Base-by-base conservation (phyloP, 2,888 invertebrate species). In the Lagria hirta region DNA sequence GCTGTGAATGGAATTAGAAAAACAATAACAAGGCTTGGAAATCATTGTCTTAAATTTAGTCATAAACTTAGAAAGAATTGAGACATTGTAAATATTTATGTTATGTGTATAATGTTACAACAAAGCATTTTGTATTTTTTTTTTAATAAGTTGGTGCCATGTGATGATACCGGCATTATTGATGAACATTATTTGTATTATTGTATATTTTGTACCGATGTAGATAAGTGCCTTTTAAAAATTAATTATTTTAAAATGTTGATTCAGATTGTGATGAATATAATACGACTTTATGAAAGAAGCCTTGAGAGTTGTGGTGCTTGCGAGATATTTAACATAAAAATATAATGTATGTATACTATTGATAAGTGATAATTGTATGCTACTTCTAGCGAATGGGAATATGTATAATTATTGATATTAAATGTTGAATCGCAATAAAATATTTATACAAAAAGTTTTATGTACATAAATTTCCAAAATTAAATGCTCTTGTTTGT, bases 181-280 rank as follows among this genome's bases (percentile, higher is more conserved):
- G 54, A 55, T 49, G 23, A 29, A 54, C 55, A 37, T 46, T 30
- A 29, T 23, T 35, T 42, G 42, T 42, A 35, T 29, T 42, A 43
- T 43, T 60, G 58, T 62, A 60, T 52, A 60, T 62, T 61, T 61
- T 57, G 57, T 58, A 58, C 44, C n/a, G n/a, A n/a, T 58, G 54
- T 62, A 61, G 55, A 55, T 60, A 65, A 65, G 64, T 64, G 65
- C 65, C 65, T 65, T 65, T 60, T 57, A 59, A 60, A 61, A 55
- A 56, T 58, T 49, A n/a, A 11, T 6, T 24, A 10, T 53, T 48
- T 47, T 51, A 49, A 40, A 46, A 23, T 43, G 46, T 43, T 43
- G 33, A 48, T 32, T 17, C 37, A 23, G 43, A 48, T 41, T 46
- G 48, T 54, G 45, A 46, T 44, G 34, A 40, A 27, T 18, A 6